Evolutionary conservation across 2,113 vertebrate species (phyloP).

Genomic region (Capreolus pygargus): DNA sequence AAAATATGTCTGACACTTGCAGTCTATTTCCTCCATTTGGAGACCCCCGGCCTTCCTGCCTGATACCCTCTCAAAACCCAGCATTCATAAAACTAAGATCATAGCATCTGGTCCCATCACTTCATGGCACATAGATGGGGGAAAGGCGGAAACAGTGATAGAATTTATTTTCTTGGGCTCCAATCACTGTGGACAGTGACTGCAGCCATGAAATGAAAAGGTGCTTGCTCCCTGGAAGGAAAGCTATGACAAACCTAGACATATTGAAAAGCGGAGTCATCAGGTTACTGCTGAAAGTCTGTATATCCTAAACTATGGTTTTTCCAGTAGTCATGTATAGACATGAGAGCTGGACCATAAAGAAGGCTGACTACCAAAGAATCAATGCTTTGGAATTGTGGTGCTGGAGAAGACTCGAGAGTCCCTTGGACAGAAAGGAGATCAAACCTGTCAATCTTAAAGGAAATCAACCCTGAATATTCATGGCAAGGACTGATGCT

Average conservation of each 20-base stretch:
- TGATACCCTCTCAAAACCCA: background rate
- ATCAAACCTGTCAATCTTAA: background rate
- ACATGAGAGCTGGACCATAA: background rate
- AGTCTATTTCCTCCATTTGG: background rate
- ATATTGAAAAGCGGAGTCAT: background rate
- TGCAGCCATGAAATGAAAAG: background rate
- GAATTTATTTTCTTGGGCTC: background rate
- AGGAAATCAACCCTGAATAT: background rate
- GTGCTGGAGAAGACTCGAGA: background rate
- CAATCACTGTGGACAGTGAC: background rate
- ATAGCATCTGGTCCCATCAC: background rate
- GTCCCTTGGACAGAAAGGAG: background rate
- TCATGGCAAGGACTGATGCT: background rate
- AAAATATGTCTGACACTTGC: background rate
- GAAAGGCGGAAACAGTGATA: background rate
- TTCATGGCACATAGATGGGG: background rate
- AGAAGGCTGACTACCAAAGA: background rate
- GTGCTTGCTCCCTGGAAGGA: background rate
- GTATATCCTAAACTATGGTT: background rate
- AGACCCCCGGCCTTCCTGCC: background rate
- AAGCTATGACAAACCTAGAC: background rate
- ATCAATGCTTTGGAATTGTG: background rate
- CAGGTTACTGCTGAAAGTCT: background rate
- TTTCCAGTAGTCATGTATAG: background rate
- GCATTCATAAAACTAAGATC: background rate